phyloP scores from a whole-genome alignment of 2,113 vertebrate genomes.

The Catharus minimus region DNA sequence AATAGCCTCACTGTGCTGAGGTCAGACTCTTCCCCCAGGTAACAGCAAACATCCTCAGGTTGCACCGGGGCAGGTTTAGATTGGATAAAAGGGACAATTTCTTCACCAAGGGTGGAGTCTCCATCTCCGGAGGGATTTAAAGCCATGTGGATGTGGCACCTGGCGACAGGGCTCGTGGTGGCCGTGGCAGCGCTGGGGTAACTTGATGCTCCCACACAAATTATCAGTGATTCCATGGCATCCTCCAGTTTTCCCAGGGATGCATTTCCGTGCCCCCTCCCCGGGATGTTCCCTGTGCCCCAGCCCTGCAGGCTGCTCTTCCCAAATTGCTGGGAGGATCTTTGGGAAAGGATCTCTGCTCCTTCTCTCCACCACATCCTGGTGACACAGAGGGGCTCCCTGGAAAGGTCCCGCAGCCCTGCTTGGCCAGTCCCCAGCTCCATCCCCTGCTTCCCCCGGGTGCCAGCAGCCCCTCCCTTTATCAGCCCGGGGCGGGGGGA shows the following conservation, averaged over 20 bases:
- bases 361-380: not conserved
- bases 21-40: not conserved
- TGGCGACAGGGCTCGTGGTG: not conserved
- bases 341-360: not conserved
- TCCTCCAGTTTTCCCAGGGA: fast-evolving
- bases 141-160: not conserved
- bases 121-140: not conserved
- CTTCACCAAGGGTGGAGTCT: not conserved
- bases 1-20: fast-evolving
- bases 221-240: not conserved
- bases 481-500: slow-evolving; percentile 47
- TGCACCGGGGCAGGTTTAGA: not conserved
- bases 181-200: not conserved
- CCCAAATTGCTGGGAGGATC: not conserved
- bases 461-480: slow-evolving; percentile 35
- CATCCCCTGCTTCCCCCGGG: not conserved
- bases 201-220: too few relatives aligned
- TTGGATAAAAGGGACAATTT: too few relatives aligned
- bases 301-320: not conserved
- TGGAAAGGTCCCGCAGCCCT: not conserved
- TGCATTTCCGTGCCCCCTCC: too few relatives aligned
- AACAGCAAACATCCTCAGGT: not conserved
- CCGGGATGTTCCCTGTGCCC: fast-evolving
- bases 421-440: not conserved
- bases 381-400: fast-evolving